phyloP scores from a whole-genome alignment of 2,113 vertebrate genomes.

The Cyprichromis sp. region DNA sequence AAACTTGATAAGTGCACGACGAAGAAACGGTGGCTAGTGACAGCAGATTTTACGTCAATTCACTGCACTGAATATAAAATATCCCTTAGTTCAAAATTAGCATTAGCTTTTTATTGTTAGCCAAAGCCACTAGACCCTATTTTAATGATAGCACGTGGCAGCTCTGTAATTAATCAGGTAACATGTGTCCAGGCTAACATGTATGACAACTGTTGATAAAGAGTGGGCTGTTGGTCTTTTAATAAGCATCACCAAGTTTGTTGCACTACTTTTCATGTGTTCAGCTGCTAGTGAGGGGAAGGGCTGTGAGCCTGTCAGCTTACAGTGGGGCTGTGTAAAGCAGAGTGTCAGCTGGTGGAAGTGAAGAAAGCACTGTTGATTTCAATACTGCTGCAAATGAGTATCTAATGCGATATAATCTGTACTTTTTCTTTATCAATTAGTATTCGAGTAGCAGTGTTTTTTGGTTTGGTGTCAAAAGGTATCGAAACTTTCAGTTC shows the following conservation, averaged over 20 bases:
- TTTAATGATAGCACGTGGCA: background rate
- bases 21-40: background rate
- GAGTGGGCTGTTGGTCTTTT: background rate
- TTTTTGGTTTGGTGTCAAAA: background rate
- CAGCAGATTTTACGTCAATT: background rate
- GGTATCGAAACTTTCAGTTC: background rate
- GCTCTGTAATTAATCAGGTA: background rate
- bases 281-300: background rate
- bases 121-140: background rate
- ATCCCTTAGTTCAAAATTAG: background rate
- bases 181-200: background rate
- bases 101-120: background rate
- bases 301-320: background rate
- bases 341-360: background rate
- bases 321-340: background rate
- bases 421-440: background rate
- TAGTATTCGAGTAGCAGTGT: background rate
- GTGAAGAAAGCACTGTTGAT: background rate
- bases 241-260: background rate
- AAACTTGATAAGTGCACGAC: background rate
- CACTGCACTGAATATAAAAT: background rate
- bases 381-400: background rate
- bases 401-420: background rate
- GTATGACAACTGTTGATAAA: background rate
- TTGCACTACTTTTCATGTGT: background rate